Conservation (phyloP, 2,888 invertebrate species). For the Ectobius pallidus region DNA sequence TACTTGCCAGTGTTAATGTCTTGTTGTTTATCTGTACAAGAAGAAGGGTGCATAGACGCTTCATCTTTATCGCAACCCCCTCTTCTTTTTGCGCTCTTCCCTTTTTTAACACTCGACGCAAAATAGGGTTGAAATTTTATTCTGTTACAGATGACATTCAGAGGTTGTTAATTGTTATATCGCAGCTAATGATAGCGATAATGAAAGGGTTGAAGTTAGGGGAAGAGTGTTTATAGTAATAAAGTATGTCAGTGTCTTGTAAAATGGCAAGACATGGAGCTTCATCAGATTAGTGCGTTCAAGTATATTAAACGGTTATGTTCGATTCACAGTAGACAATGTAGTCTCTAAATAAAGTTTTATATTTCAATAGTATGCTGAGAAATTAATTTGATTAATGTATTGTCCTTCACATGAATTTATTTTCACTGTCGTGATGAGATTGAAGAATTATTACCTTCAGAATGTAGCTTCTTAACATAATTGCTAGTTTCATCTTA, state of each 20-base stretch:
- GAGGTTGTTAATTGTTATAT: background rate
- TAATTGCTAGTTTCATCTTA: no score
- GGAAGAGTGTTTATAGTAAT: background rate
- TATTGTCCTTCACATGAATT: no score
- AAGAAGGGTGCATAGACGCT: background rate
- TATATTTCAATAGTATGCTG: no score
- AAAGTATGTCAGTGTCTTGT: background rate
- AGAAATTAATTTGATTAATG: no score
- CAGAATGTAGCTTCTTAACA: no score
- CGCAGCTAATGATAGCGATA: background rate
- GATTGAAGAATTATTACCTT: no score
- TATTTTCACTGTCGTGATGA: no score
- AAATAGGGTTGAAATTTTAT: constrained; percentile 8
- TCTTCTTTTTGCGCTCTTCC: no score
- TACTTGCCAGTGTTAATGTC: constrained; percentile 13
- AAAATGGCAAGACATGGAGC: background rate
- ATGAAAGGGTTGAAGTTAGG: background rate
- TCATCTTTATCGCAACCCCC: constrained; percentile 2
- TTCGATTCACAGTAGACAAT: no score
- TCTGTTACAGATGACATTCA: background rate
- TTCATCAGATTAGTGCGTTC: no score
- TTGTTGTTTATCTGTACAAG: constrained; percentile 16
- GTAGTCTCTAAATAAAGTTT: no score
- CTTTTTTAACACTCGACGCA: background rate
- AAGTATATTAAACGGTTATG: no score